Conservation (phyloP, 2,113 vertebrate species). For the Leucopsar rothschildi region DNA sequence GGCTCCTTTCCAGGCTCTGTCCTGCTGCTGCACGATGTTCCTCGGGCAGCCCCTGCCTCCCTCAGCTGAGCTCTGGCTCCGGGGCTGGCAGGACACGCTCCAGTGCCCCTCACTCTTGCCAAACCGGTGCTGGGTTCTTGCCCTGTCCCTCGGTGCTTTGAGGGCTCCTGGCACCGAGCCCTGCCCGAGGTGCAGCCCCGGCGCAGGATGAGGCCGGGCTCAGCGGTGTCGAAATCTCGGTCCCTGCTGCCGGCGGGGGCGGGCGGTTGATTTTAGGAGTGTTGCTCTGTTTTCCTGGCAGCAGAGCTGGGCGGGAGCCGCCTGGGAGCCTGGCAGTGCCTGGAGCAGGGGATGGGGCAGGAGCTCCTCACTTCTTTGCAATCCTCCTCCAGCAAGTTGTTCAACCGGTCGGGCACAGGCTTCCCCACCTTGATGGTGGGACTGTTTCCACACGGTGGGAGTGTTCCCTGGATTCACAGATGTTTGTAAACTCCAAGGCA, state of each 20-base stretch:
- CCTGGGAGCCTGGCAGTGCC: slow-evolving; percentile 27
- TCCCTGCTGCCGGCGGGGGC: not conserved
- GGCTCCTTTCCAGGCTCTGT: not conserved
- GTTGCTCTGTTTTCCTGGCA: not conserved
- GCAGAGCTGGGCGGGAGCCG: slow-evolving; percentile 15
- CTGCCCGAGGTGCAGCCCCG: not conserved
- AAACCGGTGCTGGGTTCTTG: not conserved
- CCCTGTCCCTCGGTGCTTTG: not conserved
- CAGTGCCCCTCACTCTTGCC: not conserved
- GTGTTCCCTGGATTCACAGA: not conserved
- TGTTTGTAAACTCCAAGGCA: slow-evolving; percentile 58
- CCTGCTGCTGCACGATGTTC: accelerated
- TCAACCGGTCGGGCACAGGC: slow-evolving; percentile 22
- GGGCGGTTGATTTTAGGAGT: not conserved
- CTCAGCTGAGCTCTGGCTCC: not conserved
- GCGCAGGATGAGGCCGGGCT: not conserved
- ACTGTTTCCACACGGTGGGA: slow-evolving; percentile 40
- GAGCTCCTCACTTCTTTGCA: slow-evolving; percentile 3
- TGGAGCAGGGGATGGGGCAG: slow-evolving; percentile 1
- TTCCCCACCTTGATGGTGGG: slow-evolving; percentile 1
- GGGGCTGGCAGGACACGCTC: not conserved
- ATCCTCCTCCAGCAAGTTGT: slow-evolving; percentile 1
- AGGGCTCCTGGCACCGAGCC: not conserved
- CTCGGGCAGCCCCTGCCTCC: not conserved
- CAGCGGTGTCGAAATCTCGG: not conserved